These are phyloP conservation scores for Propithecus coquereli DNA, from an alignment of 2,113 vertebrate species.

Conservation along the genomic window DNA sequence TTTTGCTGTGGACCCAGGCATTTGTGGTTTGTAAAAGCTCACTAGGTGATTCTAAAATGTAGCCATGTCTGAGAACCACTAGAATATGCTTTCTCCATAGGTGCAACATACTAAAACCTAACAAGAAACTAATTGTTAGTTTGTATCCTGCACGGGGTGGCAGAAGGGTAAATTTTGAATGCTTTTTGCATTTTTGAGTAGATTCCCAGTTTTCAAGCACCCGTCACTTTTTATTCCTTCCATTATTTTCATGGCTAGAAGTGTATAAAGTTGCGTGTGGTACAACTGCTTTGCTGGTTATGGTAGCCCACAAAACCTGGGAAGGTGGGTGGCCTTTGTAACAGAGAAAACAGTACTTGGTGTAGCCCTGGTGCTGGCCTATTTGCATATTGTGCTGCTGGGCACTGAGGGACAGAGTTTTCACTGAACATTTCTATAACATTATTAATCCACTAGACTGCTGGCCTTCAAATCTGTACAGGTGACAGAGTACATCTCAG, in stretches of 20 bases:
- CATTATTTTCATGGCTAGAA: background rate
- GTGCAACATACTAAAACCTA: background rate
- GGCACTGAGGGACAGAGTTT: background rate
- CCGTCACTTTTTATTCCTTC: background rate
- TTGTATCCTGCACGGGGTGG: background rate
- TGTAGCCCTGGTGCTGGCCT: background rate
- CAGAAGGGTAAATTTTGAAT: background rate
- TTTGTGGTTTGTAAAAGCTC: conserved; percentile 8
- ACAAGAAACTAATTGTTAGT: background rate
- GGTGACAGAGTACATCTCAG: background rate
- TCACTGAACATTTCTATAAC: background rate
- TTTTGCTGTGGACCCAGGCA: background rate
- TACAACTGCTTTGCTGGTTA: background rate
- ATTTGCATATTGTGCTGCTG: background rate
- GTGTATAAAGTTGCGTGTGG: background rate
- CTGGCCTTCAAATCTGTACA: background rate
- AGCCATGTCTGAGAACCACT: background rate
- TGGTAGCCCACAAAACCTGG: background rate
- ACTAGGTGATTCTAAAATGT: background rate
- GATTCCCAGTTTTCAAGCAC: background rate
- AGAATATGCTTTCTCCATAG: background rate
- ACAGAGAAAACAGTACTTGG: background rate
- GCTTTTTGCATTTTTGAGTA: background rate
- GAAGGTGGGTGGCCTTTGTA: background rate
- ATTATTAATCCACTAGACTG: background rate